Evolutionary conservation across 2,888 invertebrate genomes (phyloP), one percentile per base, ranked within the genome.

Genomic region (Zhuqinia jingwanae): DNA sequence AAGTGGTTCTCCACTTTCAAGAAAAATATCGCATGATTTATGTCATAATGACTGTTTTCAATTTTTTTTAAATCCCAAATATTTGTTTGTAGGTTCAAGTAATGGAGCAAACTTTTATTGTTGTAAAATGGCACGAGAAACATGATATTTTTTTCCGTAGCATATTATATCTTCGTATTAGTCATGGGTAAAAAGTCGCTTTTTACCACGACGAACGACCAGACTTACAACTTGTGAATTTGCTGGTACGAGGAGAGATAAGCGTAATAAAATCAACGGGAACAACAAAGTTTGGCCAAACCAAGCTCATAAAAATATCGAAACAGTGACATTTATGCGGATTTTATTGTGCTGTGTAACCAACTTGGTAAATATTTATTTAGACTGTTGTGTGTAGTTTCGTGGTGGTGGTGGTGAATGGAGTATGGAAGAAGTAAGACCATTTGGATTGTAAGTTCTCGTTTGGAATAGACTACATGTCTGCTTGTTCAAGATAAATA

Each of bases 331-430:
- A 87, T 87, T 87, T 80, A 87, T 87, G 87, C 42, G 73, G 76
- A 79, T 84, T 87, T 87, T 80, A 87, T 87, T 87, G 79, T 56
- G 58, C 47, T 77, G 47, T 53, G 63, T 27, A 50, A 30, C 80
- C 68, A 83, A 45, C 70, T 80, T 70, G 22, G 79, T 68, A 87
- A 87, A 87, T 84, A 87, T 87, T 87, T 87, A 84, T 73, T 87
- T 81, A 63, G 83, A 36, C 10, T 30, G 73, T 50, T 15, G 50
- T 50, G 15, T n/a, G 13, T n/a, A 50, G 2, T 8, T 15, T 50
- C 13, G 50, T 50, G 2, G 13, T 50, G 50, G 36, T 36, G 36
- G 8, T 8, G 8, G 36, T 36, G 8, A 6, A 36, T 36, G 8
- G 36, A 36, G 8, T 36, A 42, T 42, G 11, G 6, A 5, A 42